phyloP scores from a whole-genome alignment of 2,797 vertebrate species.

The Urocyon cinereoargenteus region DNA sequence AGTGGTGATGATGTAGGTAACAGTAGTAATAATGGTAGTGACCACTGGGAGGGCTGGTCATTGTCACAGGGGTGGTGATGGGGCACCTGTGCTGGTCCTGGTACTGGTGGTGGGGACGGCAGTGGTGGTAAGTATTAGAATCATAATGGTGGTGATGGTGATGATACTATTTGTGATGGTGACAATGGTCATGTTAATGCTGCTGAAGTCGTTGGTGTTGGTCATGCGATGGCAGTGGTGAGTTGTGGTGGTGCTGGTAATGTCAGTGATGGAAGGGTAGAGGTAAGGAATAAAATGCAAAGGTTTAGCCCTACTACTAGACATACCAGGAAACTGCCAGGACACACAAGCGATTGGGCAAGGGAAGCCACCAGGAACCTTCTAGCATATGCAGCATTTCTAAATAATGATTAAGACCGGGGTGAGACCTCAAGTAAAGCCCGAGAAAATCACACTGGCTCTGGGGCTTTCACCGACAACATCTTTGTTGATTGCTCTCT shows the following conservation, averaged over 20 bases:
- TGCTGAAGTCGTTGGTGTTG: background rate
- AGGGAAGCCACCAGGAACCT: background rate
- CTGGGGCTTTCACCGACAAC: constrained; percentile 56
- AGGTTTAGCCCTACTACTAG: background rate
- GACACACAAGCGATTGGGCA: background rate
- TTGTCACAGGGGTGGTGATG: no score
- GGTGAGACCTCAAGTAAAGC: constrained; percentile 27
- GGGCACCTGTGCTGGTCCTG: background rate
- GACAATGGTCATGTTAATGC: background rate
- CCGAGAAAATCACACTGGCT: constrained; percentile 59
- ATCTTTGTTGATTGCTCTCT: constrained; percentile 81
- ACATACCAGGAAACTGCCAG: background rate
- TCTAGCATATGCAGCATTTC: background rate
- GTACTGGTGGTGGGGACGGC: background rate
- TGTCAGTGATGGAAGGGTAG: background rate
- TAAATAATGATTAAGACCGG: constrained; percentile 13
- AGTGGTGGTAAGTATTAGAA: background rate
- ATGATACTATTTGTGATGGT: background rate
- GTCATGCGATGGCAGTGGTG: background rate
- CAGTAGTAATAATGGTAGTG: no score
- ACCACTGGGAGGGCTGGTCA: background rate
- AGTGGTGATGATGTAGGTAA: no score
- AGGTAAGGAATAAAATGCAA: background rate
- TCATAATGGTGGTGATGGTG: background rate
- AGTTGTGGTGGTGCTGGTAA: fast-evolving